Base-by-base conservation (phyloP, 1,140 invertebrate genomes). In the Dysdera silvatica region DNA sequence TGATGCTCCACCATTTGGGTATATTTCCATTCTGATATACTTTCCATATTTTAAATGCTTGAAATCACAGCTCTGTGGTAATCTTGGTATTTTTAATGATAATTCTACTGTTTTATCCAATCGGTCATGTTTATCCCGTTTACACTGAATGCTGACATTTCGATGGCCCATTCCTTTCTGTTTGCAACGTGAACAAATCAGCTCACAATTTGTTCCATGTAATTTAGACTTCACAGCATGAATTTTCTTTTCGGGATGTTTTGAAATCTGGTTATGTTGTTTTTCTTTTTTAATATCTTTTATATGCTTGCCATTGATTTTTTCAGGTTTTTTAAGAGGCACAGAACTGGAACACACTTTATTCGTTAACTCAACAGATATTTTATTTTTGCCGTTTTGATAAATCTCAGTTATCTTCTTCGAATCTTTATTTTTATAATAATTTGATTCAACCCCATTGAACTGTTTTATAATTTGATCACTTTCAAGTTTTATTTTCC, bases 1-100 rank as follows among this genome's bases (percentile, higher is more conserved):
- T 35, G 85, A 83, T 3, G 92, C 95, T 28, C 92, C 94, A n/a
- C 95, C 95, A 79, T 98, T 98, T 0, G 91, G 84, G 79, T 97
- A 91, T 1, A 85, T 87, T 77, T 98, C 94, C 67, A 95, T 82
- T 65, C 89, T 84, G 73, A 92, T 87, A 69, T 84, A 87, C 61
- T 84, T 79, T 48, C 83, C 81, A 72, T 86, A 89, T 70, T 86
- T 87, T 23, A 87, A 73, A 71, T 81, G 78, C 65, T 65, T 61
- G 32, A 70, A 52, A 29, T 71, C 70, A 12, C 45, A 24, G 1
- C 60, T 41, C 33, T 67, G 68, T 20, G 67, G 70, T 26, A 67
- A 31, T 24, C 70, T 43, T 4, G 69, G 68, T n/a, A 69, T 70
- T 26, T 28, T 53, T 49, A 71, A 43, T 12, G 70, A 71, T 3